A percentile compares a stretch with the other conserved stretches of the same genome.
phyloP scores from a whole-genome alignment of 2,888 invertebrate genomes.

The Lissocephala sabroskyi region DNA sequence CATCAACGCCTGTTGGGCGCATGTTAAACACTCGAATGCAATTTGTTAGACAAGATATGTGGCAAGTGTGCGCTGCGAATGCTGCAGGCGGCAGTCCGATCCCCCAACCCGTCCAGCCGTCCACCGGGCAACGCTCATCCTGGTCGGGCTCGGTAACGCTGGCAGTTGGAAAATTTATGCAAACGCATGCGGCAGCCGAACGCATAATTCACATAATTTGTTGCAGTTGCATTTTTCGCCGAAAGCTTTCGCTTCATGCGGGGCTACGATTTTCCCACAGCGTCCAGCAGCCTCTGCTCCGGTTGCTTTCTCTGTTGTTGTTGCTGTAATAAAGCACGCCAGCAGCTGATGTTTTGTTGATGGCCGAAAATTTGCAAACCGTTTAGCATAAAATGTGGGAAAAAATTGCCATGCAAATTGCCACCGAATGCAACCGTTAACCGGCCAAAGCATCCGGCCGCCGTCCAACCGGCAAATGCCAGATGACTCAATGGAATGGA shows the following conservation, averaged over 20 bases:
- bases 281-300: constrained; percentile 7
- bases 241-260: constrained; percentile 22
- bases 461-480: too few relatives aligned
- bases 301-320: constrained; percentile 11
- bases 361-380: constrained; percentile 54
- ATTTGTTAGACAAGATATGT: constrained; percentile 64
- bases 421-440: too few relatives aligned
- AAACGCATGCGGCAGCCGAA: constrained; percentile 54
- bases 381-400: constrained; percentile 45
- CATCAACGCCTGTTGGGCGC: constrained; percentile 59
- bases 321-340: constrained; percentile 22
- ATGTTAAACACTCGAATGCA: constrained; percentile 66
- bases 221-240: constrained; percentile 58
- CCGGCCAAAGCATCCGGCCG: too few relatives aligned
- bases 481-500: too few relatives aligned
- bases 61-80: constrained; percentile 41
- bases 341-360: constrained; percentile 47
- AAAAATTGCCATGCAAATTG: constrained; percentile 51
- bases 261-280: too few relatives aligned
- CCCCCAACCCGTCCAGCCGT: constrained; percentile 12
- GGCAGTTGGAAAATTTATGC: constrained; percentile 61
- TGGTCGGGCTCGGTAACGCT: constrained; percentile 29
- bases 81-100: constrained; percentile 14
- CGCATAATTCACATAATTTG: constrained; percentile 64
- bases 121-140: constrained; percentile 6